Evolutionary conservation across 2,888 invertebrate genomes (phyloP).

Genomic region (Apeira syringaria): DNA sequence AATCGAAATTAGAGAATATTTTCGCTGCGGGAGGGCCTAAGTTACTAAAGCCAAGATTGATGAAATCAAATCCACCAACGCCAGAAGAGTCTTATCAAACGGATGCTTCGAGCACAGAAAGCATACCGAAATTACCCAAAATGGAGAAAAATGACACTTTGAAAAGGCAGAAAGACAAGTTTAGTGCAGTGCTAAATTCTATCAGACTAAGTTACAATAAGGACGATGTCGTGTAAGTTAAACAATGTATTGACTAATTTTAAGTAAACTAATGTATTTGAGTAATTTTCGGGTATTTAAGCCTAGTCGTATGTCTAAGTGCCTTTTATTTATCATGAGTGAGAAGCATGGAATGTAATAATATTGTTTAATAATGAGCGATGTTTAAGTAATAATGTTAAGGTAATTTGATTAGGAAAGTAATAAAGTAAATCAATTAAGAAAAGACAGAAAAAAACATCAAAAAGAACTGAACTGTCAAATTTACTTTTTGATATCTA

Average conservation of each 20-base stretch:
- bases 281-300: constrained; percentile 40
- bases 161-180: constrained; percentile 69
- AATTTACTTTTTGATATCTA: constrained; percentile 4
- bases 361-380: too few species aligned
- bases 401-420: too few species aligned
- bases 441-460: constrained; percentile 6
- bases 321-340: constrained; percentile 52
- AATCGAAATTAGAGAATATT: constrained; percentile 68
- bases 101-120: constrained; percentile 61
- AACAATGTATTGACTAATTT: constrained; percentile 5
- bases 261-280: not conserved
- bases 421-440: not conserved
- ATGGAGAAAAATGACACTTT: constrained; percentile 74
- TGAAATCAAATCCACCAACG: constrained; percentile 66
- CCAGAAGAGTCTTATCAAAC: constrained; percentile 65
- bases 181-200: constrained; percentile 71
- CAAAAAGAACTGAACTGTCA: constrained; percentile 31
- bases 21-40: constrained; percentile 64
- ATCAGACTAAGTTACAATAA: constrained; percentile 64
- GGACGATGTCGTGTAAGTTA: constrained; percentile 58
- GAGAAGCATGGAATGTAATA: constrained; percentile 19
- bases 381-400: constrained; percentile 1
- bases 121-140: constrained; percentile 61
- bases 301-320: constrained; percentile 65
- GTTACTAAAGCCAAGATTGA: constrained; percentile 55